Base-by-base conservation (phyloP, 2,113 vertebrate species). In the Tachysurus fulvidraco region DNA sequence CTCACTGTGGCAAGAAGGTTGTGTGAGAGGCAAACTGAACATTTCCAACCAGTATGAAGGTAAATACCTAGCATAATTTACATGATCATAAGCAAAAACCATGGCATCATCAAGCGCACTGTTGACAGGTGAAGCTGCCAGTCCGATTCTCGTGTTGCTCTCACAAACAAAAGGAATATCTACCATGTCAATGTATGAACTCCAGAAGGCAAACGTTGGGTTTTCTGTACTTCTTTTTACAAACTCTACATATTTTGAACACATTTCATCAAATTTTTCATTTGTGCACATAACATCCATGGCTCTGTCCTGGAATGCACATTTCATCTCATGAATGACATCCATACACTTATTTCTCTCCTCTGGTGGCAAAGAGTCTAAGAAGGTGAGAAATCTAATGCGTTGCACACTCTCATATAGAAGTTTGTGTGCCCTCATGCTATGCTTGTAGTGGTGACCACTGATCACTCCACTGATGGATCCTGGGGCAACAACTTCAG, bases 141-240 rank as follows among this genome's bases (percentile, higher is more conserved):
- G 81, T 82, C 44, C 4, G 44, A 85, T 79, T 90, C 71, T 62
- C 59, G 44, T 82, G 89, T 90, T 88, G 87, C 87, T 71, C 89
- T 86, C 46, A 88, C 60, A 80, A 90, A 88, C 77, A 80, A 9
- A 6, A 28, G 64, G 28, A 77, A 14, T 21, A 80, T 80, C n/a
- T 80, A 89, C 83, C 78, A 87, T 89, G 57, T 89, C 86, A 25
- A 87, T 85, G 76, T 89, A 89, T 44, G 67, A 89, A 81, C 78
- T 85, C 83, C 88, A 89, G 85, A 89, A 89, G 28, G 83, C 64
- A 87, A 83, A 87, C 14, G 78, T 89, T 59, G 65, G 54, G 62
- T 55, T 87, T 77, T 83, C 88, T 77, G 57, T 64, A 88, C 83
- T 88, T 9, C 52, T 81, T 71, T 88, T 23, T 17, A 85, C 54